Conservation (phyloP, 2,113 vertebrate genomes). For the Oncorhynchus kisutch region DNA sequence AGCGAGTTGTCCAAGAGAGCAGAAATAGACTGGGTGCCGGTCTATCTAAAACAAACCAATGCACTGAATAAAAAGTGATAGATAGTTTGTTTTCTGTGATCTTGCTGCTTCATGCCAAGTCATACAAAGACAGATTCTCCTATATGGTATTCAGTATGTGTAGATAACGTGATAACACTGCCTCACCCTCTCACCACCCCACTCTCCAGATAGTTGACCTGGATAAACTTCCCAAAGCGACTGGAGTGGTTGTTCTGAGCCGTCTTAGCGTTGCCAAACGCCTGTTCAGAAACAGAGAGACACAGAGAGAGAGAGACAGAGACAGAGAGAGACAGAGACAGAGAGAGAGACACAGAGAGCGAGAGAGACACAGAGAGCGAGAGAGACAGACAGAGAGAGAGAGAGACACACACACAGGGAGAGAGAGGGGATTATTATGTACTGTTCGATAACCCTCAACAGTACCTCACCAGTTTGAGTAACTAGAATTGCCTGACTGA, state of each 20-base stretch:
- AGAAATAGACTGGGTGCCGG: background rate
- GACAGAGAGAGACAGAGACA: too few relatives aligned
- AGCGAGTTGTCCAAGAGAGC: too few relatives aligned
- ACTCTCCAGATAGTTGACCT: slow-evolving; percentile 93
- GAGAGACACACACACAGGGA: too few relatives aligned
- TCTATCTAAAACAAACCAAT: background rate
- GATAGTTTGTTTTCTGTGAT: background rate
- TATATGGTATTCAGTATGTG: too few relatives aligned
- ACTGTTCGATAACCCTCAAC: background rate
- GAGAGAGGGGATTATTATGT: background rate
- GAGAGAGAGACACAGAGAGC: too few relatives aligned
- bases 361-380: too few relatives aligned
- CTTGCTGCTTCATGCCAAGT: background rate
- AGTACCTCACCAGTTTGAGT: background rate
- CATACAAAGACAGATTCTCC: background rate
- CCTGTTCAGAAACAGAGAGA: slow-evolving; percentile 69
- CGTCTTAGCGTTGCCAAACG: slow-evolving; percentile 93
- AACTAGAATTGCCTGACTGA: background rate
- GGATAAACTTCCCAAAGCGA: slow-evolving; percentile 96
- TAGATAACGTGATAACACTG: background rate
- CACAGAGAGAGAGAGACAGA: too few relatives aligned
- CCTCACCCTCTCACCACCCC: slow-evolving; percentile 92
- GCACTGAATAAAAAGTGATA: background rate
- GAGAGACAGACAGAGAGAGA: accelerated
- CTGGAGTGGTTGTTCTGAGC: slow-evolving; percentile 95